Evolutionary conservation across 2,888 invertebrate genomes (phyloP), one percentile per base, ranked within the genome.

Genomic region (Odontocolon sp.): DNA sequence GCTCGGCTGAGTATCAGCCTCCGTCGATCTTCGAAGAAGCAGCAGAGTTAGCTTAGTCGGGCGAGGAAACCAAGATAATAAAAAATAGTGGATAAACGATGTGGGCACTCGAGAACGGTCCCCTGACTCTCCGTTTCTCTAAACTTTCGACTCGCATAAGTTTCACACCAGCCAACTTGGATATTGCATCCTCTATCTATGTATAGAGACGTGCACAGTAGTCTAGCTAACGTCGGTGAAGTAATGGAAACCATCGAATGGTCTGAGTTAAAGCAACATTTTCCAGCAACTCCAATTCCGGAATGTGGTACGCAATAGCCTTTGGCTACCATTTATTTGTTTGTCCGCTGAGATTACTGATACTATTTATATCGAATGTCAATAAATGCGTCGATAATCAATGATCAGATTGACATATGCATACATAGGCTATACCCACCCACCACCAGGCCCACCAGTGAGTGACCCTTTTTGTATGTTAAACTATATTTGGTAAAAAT

Each of bases 221-320:
- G 21, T 14, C 6, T 28, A 16, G 40, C 40, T 28, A 21, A 14
- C 28, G 16, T 18, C n/a, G 42, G 76, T 76, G 47, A 77, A 82
- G 82, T 87, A 87, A 87, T 86, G 87, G n/a, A 87, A 86, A 87
- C 85, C 84, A 86, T 84, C 84, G 81, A 47, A n/a, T 47, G 47
- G n/a, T 57, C 38, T 26, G 33, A 31, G 47, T 61, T 5, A 33
- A 40, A 8, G 40, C 26, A 21, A 21, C 45, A 33, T 21, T 45
- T 45, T 8, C 33, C 2, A 21, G 82, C 83, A 85, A 83, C 81
- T 82, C 83, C 82, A 84, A 80, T 78, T 80, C 82, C 81, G 80
- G 23, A 50, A 80, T n/a, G 68, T 78, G 82, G 78, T 81, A 78
- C 81, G 82, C 85, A 83, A 84, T 85, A 84, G 83, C 82, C 82